Percentiles rank a stretch among this genome's conserved stretches.
These are phyloP conservation scores for Cynodonichthys magdalenae DNA, from an alignment of 2,797 vertebrate species.

Conservation along the genomic window DNA sequence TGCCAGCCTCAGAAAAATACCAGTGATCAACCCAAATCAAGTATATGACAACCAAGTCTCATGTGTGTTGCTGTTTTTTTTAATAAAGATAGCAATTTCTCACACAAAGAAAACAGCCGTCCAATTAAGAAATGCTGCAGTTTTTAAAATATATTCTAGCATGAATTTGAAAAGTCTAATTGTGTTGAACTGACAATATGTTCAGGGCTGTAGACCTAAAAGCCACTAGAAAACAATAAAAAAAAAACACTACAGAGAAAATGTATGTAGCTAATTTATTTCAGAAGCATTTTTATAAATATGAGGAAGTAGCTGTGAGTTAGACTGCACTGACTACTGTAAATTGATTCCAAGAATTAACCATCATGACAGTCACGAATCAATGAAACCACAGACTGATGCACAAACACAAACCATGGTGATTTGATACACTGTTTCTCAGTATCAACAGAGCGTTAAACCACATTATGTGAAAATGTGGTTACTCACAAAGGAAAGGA, in stretches of 20 bases:
- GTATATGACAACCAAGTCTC: constrained; percentile 4
- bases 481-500: constrained; percentile 9
- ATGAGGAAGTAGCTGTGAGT: too few species aligned
- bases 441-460: not conserved
- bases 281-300: too few species aligned
- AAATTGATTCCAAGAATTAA: constrained; percentile 25
- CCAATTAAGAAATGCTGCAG: too few species aligned
- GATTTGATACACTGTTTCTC: constrained; percentile 12
- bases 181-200: too few species aligned
- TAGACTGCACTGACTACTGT: not conserved
- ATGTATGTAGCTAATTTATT: too few species aligned
- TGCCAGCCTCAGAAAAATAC: constrained; percentile 18
- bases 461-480: not conserved
- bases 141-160: not conserved
- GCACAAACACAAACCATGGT: constrained; percentile 38
- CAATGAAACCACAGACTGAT: constrained; percentile 34
- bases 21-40: constrained; percentile 29
- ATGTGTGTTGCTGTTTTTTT: not conserved
- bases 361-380: constrained; percentile 32
- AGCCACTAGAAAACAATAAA: too few species aligned
- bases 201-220: too few species aligned
- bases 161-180: not conserved
- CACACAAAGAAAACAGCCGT: not conserved
- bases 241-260: too few species aligned
- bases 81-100: not conserved